Percentiles rank a stretch among this genome's conserved stretches.
Evolutionary conservation across 1,140 invertebrate species (phyloP).

Genomic region (Onthophagus taurus): DNA sequence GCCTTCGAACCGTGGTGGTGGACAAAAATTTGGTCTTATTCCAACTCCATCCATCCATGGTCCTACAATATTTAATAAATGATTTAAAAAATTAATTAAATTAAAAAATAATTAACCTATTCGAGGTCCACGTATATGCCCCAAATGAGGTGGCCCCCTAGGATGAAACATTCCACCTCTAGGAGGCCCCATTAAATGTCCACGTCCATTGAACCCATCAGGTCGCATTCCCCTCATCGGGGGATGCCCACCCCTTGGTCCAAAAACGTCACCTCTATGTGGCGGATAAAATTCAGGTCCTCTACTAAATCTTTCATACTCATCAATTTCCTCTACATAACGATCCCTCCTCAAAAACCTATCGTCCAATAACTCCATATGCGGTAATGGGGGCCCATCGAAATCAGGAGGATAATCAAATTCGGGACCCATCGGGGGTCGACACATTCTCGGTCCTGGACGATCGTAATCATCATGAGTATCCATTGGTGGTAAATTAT

Average conservation of each 20-base stretch:
- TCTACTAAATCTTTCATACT: conserved; percentile 9
- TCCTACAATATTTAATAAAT: conserved; percentile 16
- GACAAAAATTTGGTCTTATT: conserved; percentile 21
- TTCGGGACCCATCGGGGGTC: conserved; percentile 11
- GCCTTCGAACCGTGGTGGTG: conserved; percentile 29
- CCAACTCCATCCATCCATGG: conserved; percentile 27
- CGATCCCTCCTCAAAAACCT: conserved; percentile 14
- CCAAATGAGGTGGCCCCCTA: conserved; percentile 37
- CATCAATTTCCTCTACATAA: background rate
- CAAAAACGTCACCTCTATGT: conserved; percentile 22
- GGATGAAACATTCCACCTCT: conserved; percentile 47
- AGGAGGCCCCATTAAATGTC: conserved; percentile 38
- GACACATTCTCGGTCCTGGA: conserved; percentile 9
- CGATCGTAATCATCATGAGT: conserved; percentile 11
- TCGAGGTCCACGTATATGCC: conserved; percentile 38
- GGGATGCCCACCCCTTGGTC: conserved; percentile 29
- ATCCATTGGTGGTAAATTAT: background rate
- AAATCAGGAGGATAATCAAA: conserved; percentile 5
- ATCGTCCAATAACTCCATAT: conserved; percentile 11
- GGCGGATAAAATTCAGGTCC: conserved; percentile 20
- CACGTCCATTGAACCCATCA: conserved; percentile 38
- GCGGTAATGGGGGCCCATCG: conserved; percentile 2
- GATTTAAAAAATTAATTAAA: background rate
- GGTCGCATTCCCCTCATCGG: conserved; percentile 36
- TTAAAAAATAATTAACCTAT: conserved; percentile 15